phyloP scores from a whole-genome alignment of 2,113 vertebrate genomes.

The Colossoma macropomum region DNA sequence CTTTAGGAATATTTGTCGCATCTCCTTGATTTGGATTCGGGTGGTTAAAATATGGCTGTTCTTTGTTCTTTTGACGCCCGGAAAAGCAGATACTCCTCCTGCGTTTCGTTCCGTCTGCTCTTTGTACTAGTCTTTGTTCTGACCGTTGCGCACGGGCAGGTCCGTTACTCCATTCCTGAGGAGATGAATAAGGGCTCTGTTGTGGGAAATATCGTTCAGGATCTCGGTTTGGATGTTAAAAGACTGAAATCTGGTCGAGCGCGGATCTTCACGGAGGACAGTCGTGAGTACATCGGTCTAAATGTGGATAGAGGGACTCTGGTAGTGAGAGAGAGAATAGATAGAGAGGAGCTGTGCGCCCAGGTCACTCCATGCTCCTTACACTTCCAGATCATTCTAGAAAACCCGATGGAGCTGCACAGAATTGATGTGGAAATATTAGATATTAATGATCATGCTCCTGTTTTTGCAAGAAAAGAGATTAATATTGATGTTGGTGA shows the following conservation, averaged over 20 bases:
- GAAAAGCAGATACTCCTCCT: background rate
- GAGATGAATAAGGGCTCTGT: slow-evolving; percentile 48
- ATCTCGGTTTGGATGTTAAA: slow-evolving; percentile 76
- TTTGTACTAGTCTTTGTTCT: slow-evolving; percentile 19
- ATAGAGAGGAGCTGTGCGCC: slow-evolving; percentile 64
- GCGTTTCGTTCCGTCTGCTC: no score
- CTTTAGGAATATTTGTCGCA: no score
- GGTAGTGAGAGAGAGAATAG: slow-evolving; percentile 63
- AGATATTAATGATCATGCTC: slow-evolving; percentile 67
- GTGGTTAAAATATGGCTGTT: no score
- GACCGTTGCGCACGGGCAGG: slow-evolving; percentile 32
- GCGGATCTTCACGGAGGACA: slow-evolving; percentile 75
- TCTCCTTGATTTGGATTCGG: no score
- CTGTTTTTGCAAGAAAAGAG: slow-evolving; percentile 67
- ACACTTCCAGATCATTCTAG: slow-evolving; percentile 68
- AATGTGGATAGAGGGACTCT: slow-evolving; percentile 66
- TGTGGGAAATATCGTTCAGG: slow-evolving; percentile 66
- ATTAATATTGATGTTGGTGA: no score
- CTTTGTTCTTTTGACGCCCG: no score
- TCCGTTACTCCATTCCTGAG: slow-evolving; percentile 55
- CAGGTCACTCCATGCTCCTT: slow-evolving; percentile 60
- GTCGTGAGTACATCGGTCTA: slow-evolving; percentile 78
- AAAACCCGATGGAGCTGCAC: slow-evolving; percentile 63
- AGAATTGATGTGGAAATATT: slow-evolving; percentile 54
- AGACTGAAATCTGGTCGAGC: slow-evolving; percentile 72